Evolutionary conservation across 2,113 vertebrate species (phyloP).

Genomic region (Aptenodytes patagonicus): DNA sequence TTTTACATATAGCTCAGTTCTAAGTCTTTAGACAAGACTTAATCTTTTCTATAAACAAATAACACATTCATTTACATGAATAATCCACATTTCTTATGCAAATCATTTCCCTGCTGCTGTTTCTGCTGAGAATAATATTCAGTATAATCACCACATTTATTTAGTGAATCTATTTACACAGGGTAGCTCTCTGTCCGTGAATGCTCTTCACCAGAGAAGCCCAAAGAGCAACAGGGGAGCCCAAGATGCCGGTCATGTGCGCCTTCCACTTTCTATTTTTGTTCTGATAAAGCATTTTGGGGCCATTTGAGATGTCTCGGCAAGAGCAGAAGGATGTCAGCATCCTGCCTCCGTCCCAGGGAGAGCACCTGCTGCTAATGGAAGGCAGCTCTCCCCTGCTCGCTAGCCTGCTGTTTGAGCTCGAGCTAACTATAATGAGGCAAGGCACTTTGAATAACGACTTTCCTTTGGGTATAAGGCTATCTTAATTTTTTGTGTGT

Average conservation of each 20-base stretch:
- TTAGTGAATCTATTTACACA: conserved; percentile 59
- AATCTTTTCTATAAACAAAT: conserved; percentile 67
- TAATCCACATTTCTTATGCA: conserved; percentile 69
- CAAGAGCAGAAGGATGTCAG: conserved; percentile 34
- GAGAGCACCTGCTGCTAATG: conserved; percentile 34
- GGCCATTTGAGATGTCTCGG: not conserved
- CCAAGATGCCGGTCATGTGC: not conserved
- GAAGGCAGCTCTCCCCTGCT: conserved; percentile 6
- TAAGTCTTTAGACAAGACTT: conserved; percentile 59
- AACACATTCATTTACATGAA: conserved; percentile 65
- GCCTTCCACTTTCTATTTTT: not conserved
- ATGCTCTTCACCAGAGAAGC: not conserved
- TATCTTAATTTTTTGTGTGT: conserved; percentile 66
- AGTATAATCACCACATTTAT: conserved; percentile 65
- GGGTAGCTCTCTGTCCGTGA: conserved; percentile 36
- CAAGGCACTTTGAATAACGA: conserved; percentile 65
- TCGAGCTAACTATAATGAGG: conserved; percentile 51
- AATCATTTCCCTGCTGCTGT: conserved; percentile 59
- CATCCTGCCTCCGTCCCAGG: not conserved
- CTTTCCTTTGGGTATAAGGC: conserved; percentile 61
- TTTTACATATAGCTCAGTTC: conserved; percentile 11
- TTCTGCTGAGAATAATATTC: conserved; percentile 64
- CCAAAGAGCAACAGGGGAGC: conserved; percentile 30
- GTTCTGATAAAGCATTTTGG: not conserved
- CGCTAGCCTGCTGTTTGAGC: not conserved